Evolutionary conservation across 2,113 vertebrate species (phyloP), one percentile per base, ranked within the genome.

Genomic region (Leptosomus discolor): DNA sequence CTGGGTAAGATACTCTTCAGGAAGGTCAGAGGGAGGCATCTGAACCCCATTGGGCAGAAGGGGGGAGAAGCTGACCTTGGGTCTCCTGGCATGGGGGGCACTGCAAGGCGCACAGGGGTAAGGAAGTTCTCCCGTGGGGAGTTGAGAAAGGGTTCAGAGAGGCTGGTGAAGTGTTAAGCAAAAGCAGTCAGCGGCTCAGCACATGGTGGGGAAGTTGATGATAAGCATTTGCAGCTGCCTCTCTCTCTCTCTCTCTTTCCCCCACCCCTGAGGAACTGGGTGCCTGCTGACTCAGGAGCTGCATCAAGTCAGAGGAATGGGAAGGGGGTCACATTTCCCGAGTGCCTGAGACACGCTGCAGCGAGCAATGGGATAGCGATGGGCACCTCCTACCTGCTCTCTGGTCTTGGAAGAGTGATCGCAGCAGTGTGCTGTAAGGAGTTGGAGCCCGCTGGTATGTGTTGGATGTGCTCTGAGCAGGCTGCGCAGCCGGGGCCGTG

Each of bases 141-240:
- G 41, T 2, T 27, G 58, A 84, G 89, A 75, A 84, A 56, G 34
- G 64, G 46, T 89, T 92, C 73, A 63, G 17, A 89, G 46, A 46
- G 36, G 56, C 80, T 81, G 68, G 26, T 78, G 80, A 58, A 92
- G 51, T 39, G 60, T 54, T 91, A 82, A 92, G 84, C 77, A 92
- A 90, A 92, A 92, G 60, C 80, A 78, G 86, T 30, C 80, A 21
- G 53, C 0, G 2, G 61, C 78, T 94, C 61, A 41, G 84, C 84
- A 64, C 65, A 30, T 89, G 86, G 64, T 68, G 81, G 81, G 82
- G 93, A 96, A 92, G 94, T 91, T 3, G 11, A 48, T 61, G 89
- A 43, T 85, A 93, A 96, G 80, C 53, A 16, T 67, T 85, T 90
- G 90, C 93, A 94, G 94, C 89, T 93, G 95, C 84, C 82, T 89